Percentiles rank a stretch among this genome's conserved stretches.
Evolutionary conservation across 2,113 vertebrate species (phyloP).

Genomic region (Gymnogyps californianus): DNA sequence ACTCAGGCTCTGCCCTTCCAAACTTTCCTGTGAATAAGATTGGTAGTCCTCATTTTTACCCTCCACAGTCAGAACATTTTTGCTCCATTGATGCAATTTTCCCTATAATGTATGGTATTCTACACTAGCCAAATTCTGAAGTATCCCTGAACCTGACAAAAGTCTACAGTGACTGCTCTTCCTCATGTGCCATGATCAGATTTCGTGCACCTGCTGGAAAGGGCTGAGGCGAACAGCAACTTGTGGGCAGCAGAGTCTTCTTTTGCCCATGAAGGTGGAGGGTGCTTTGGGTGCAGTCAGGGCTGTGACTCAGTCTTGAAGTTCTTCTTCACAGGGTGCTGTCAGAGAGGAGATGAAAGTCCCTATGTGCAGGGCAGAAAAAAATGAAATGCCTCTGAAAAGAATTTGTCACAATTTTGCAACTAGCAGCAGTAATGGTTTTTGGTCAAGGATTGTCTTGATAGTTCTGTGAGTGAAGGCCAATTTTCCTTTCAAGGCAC

Average conservation of each 20-base stretch:
- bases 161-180: neutral
- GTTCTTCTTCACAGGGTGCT: neutral
- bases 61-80: neutral
- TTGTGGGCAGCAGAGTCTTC: neutral
- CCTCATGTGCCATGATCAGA: neutral
- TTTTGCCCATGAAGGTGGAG: neutral
- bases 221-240: neutral
- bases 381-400: neutral
- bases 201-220: neutral
- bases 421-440: neutral
- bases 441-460: neutral
- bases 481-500: conserved; percentile 28
- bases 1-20: neutral
- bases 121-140: neutral
- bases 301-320: neutral
- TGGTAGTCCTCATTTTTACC: neutral
- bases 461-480: conserved; percentile 13
- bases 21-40: neutral
- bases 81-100: neutral
- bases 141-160: neutral
- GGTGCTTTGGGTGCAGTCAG: neutral
- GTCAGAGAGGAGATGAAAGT: neutral
- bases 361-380: neutral
- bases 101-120: neutral
- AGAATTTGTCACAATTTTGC: neutral